Evolutionary conservation across 2,888 invertebrate genomes (phyloP).

Genomic region (Sinelater perroti): DNA sequence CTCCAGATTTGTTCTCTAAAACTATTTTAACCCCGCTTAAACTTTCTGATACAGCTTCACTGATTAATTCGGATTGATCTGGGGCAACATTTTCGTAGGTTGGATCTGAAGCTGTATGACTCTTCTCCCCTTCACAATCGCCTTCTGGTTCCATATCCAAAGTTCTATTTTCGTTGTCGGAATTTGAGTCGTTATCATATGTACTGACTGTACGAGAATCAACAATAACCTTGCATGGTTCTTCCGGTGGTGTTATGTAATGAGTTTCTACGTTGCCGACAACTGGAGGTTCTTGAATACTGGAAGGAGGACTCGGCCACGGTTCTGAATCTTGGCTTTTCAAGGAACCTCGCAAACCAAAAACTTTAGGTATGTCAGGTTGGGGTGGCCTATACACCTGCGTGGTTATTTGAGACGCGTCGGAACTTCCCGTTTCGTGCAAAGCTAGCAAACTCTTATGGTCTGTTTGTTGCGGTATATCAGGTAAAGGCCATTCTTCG

Average conservation of each 20-base stretch:
- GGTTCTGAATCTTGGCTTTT: conserved; percentile 76
- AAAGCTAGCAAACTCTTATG: conserved; percentile 55
- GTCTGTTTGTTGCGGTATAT: conserved; percentile 64
- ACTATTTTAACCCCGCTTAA: conserved; percentile 59
- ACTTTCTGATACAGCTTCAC: conserved; percentile 58
- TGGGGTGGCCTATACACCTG: conserved; percentile 58
- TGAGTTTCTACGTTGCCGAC: conserved; percentile 83
- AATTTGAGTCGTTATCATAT: conserved; percentile 68
- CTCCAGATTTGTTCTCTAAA: conserved; percentile 53
- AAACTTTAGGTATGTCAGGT: conserved; percentile 57
- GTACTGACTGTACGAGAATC: conserved; percentile 73
- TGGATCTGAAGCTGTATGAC: conserved; percentile 58
- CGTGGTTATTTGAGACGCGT: conserved; percentile 59
- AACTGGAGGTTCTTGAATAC: conserved; percentile 73
- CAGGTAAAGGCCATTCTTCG: conserved; percentile 76
- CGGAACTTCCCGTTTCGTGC: conserved; percentile 59
- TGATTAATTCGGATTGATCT: conserved; percentile 49
- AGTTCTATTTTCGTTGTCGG: conserved; percentile 75
- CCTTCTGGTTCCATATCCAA: conserved; percentile 72
- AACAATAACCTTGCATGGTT: conserved; percentile 78
- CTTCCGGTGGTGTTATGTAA: conserved; percentile 81
- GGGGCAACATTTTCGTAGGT: conserved; percentile 58
- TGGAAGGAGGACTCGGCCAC: conserved; percentile 84
- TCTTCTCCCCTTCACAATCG: conserved; percentile 66
- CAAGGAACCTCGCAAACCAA: conserved; percentile 57